A percentile compares a stretch with the other conserved stretches of the same genome.
Conservation (phyloP, 2,888 invertebrate genomes). For the Dasypolia templi region DNA sequence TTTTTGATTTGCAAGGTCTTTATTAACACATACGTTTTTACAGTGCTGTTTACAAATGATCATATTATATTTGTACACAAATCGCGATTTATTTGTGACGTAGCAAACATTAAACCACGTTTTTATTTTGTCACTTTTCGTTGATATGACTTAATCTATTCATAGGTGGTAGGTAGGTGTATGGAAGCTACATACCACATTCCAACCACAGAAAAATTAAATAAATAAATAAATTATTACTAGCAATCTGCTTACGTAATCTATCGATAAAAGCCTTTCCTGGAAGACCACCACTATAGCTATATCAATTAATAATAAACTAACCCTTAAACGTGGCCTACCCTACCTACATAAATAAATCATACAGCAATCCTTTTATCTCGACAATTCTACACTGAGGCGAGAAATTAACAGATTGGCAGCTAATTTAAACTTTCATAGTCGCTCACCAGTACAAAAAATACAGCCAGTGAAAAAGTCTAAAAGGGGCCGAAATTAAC, state of each 20-base stretch:
- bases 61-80: neutral
- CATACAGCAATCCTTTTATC: slow-evolving; percentile 42
- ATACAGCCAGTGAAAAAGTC: slow-evolving; percentile 49
- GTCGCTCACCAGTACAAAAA: slow-evolving; percentile 50
- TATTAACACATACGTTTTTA: neutral
- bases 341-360: neutral
- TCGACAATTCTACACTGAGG: slow-evolving; percentile 24
- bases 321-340: neutral
- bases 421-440: slow-evolving; percentile 63
- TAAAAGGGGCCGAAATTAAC: slow-evolving; percentile 66
- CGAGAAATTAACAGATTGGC: slow-evolving; percentile 54
- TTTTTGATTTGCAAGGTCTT: neutral
- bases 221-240: neutral
- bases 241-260: neutral
- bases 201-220: neutral
- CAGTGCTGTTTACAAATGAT: neutral
- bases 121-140: neutral
- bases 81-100: neutral
- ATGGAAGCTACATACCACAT: no score
- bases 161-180: neutral
- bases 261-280: neutral
- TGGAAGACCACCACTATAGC: neutral
- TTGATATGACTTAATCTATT: neutral
- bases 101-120: no score
- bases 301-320: neutral